Base-by-base conservation (phyloP, 2,113 vertebrate species). In the Cololabis saira region DNA sequence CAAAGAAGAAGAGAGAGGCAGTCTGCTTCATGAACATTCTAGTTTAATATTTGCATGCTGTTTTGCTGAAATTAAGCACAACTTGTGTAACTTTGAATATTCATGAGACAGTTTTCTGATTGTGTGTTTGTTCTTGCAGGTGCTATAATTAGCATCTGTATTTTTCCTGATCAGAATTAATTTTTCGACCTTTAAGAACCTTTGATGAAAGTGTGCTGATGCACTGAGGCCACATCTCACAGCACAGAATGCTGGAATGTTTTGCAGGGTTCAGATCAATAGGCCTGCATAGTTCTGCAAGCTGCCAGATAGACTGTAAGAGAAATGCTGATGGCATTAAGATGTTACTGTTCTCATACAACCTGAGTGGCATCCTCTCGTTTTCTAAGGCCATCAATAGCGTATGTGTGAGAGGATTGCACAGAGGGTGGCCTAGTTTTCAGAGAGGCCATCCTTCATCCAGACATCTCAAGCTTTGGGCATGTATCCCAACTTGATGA, bases 21-120 rank as follows among this genome's bases (percentile, higher is more conserved):
- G 62, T 63, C 48, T 74, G 52, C 58, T 70, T 75, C 62, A 27
- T 67, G 61, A 67, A 18, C 52, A 43, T 66, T 59, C 63, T 65
- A 77, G 66, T 80, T 87, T 87, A 85, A 86, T 80, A 84, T 89
- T 81, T 85, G 67, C 67, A 83, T 84, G 74, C 72, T 86, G 80
- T 81, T 86, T 27, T 63, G 54, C 68, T 89, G 72, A 88, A 78
- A 66, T 79, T 67, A 83, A 83, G 78, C 80, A 80, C 82, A 77
- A 75, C 66, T 82, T 86, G 80, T 67, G 52, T 56, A 44, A 1
- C 33, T 24, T 89, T 91, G 83, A 92, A 88, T 92, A 92, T 87
- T 86, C 83, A 91, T 84, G 62, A 80, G 68, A 47, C 76, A 54
- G 18, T 74, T 64, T 76, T 45, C 33, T 47, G 54, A 22, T 48